Percentiles rank a stretch among this genome's conserved stretches.
phyloP scores from a whole-genome alignment of 2,113 vertebrate species.

The Bos javanicus region DNA sequence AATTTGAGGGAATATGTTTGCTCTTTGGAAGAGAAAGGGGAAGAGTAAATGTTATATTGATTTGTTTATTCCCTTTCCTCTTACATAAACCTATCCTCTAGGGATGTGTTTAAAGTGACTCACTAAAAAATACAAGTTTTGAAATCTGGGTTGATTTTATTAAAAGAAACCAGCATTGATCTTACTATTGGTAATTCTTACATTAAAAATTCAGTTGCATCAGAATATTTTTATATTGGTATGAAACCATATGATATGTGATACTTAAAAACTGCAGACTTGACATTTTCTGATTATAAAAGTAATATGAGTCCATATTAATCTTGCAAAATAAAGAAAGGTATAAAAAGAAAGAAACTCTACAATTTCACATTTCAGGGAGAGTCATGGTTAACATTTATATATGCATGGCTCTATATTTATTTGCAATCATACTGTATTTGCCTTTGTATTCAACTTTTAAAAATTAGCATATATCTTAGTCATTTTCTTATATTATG shows the following conservation, averaged over 20 bases:
- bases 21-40: neutral
- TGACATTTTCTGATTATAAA: neutral
- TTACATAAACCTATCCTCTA: neutral
- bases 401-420: neutral
- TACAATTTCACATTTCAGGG: neutral
- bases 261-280: neutral
- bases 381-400: slow-evolving; percentile 21
- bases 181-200: slow-evolving; percentile 4
- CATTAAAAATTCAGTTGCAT: neutral
- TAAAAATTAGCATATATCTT: neutral
- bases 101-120: neutral
- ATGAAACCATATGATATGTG: neutral
- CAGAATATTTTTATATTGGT: neutral
- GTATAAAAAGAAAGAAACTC: neutral
- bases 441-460: slow-evolving; percentile 15
- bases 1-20: neutral
- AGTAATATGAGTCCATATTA: neutral
- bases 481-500: neutral
- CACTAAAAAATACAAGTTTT: slow-evolving; percentile 20
- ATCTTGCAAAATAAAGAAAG: slow-evolving; percentile 31
- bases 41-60: slow-evolving; percentile 6
- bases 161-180: slow-evolving; percentile 33
- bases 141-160: neutral
- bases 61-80: neutral
- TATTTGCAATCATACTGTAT: neutral